Evolutionary conservation across 1,140 invertebrate genomes (phyloP).

Genomic region (Aphelinus certus): DNA sequence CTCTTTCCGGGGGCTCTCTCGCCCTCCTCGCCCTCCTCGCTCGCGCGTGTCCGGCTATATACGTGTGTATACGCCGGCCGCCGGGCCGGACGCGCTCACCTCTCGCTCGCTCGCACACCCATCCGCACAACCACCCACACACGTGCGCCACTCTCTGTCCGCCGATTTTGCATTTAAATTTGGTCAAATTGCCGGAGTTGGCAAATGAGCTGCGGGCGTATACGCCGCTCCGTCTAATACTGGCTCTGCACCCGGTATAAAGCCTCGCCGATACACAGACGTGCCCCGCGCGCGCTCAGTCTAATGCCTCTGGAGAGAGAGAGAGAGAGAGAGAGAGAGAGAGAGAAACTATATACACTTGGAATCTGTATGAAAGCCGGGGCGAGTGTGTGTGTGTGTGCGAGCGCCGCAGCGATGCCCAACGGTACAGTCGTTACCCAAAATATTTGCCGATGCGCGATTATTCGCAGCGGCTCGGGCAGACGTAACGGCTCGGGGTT

Average conservation of each 20-base stretch:
- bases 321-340: no score
- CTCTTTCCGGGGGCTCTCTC: conserved; percentile 38
- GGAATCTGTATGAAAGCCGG: neutral
- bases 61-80: conserved; percentile 30
- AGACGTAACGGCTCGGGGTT: no score
- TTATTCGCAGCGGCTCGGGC: neutral
- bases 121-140: neutral
- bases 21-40: conserved; percentile 24
- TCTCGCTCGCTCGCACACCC: conserved; percentile 33
- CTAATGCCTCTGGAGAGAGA: conserved; percentile 55
- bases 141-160: conserved; percentile 21
- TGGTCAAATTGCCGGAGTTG: conserved; percentile 63
- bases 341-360: conserved; percentile 19
- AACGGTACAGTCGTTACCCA: conserved; percentile 46
- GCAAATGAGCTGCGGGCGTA: conserved; percentile 63
- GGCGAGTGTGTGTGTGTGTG: neutral
- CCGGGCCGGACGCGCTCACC: conserved; percentile 37
- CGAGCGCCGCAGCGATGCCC: no score
- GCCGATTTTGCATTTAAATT: conserved; percentile 65
- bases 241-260: conserved; percentile 27
- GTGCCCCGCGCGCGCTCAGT: conserved; percentile 52
- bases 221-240: conserved; percentile 52
- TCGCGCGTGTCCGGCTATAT: conserved; percentile 32
- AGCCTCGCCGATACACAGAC: conserved; percentile 18
- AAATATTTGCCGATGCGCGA: conserved; percentile 24